These are phyloP conservation scores for Tachina grossa DNA, from an alignment of 2,888 invertebrate species.

Conservation along the genomic window DNA sequence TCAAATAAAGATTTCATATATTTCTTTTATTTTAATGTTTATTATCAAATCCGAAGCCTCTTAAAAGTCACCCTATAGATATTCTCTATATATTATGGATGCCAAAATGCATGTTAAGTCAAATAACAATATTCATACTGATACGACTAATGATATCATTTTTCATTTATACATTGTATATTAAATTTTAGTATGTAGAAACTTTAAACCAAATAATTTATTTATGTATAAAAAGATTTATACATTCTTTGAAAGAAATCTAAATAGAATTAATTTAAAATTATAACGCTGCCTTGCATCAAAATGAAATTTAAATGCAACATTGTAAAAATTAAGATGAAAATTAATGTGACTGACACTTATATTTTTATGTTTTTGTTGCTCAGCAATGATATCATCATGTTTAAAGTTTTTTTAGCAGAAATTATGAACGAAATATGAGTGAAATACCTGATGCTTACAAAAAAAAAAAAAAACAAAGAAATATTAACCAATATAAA, in stretches of 20 bases:
- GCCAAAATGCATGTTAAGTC: constrained; percentile 41
- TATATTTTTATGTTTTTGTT: neutral
- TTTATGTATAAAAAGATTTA: neutral
- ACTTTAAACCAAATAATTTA: constrained; percentile 18
- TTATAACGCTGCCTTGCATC: constrained; percentile 35
- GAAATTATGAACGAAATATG: constrained; percentile 4
- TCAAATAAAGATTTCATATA: too few species aligned
- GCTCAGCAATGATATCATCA: constrained; percentile 61
- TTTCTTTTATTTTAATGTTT: too few species aligned
- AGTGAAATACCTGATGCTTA: neutral
- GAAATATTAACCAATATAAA: too few species aligned
- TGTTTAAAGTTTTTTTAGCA: constrained; percentile 9
- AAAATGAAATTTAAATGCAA: constrained; percentile 44
- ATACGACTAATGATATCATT: constrained; percentile 52
- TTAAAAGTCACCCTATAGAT: too few species aligned
- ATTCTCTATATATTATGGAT: constrained; percentile 16
- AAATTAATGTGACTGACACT: constrained; percentile 26
- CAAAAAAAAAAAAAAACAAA: too few species aligned
- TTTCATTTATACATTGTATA: constrained; percentile 32
- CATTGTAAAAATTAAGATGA: constrained; percentile 56
- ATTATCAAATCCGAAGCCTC: too few species aligned
- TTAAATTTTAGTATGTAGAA: constrained; percentile 11
- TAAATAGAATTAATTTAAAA: constrained; percentile 63
- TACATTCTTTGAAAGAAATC: constrained; percentile 19
- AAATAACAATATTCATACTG: constrained; percentile 1